Evolutionary conservation across 2,797 vertebrate genomes (phyloP).

Genomic region (Mormyrus hasselquistii): DNA sequence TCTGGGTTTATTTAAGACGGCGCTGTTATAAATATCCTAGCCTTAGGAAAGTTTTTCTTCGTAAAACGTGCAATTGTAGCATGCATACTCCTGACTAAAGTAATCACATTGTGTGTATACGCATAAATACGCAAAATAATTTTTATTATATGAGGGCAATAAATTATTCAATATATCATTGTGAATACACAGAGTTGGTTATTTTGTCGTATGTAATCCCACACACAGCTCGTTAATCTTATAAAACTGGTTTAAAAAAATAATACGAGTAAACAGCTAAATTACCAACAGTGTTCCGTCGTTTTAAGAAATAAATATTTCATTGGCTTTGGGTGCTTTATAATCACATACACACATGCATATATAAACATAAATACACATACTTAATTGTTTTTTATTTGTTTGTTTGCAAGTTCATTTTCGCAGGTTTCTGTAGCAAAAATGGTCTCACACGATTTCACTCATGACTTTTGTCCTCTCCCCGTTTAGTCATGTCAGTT

Average conservation of each 20-base stretch:
- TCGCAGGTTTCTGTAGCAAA: background rate
- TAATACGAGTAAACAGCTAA: background rate
- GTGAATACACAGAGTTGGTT: background rate
- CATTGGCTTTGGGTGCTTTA: background rate
- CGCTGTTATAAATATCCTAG: background rate
- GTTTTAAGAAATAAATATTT: background rate
- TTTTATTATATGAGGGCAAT: background rate
- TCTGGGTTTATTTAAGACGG: background rate
- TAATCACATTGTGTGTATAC: background rate
- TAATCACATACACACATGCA: background rate
- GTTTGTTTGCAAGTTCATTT: background rate
- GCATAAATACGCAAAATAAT: background rate
- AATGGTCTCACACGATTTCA: background rate
- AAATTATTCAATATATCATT: background rate
- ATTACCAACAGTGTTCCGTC: background rate
- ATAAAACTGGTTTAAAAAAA: background rate
- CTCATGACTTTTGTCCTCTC: background rate
- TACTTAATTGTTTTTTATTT: background rate
- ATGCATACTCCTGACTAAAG: background rate
- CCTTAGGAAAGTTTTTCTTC: background rate
- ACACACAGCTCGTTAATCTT: background rate
- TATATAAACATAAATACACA: background rate
- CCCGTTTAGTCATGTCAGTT: background rate
- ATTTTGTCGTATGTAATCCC: background rate
- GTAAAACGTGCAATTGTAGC: background rate